Evolutionary conservation across 2,113 vertebrate species (phyloP).

Genomic region (Choloepus hoffmanni): DNA sequence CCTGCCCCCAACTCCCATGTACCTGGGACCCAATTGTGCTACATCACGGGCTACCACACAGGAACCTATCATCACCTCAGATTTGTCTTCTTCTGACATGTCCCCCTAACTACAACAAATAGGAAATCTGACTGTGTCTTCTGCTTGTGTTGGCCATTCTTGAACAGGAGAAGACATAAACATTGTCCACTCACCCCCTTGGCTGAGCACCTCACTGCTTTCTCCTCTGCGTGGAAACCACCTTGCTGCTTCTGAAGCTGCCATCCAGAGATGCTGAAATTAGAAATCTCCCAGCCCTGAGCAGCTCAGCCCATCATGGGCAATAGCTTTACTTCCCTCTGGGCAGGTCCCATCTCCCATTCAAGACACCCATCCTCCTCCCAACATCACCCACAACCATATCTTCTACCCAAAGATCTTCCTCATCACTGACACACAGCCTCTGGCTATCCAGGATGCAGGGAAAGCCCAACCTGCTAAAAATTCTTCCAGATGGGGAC

Average conservation of each 20-base stretch:
- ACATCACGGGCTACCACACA: not conserved
- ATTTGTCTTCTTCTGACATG: not conserved
- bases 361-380: not conserved
- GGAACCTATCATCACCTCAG: not conserved
- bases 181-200: slow-evolving; percentile 40
- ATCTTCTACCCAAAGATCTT: not conserved
- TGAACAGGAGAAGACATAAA: slow-evolving; percentile 54
- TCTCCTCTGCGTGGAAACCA: slow-evolving; percentile 53
- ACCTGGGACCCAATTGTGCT: not conserved
- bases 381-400: not conserved
- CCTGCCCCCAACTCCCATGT: not conserved
- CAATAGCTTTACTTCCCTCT: not conserved
- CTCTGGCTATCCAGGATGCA: not conserved
- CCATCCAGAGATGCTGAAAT: slow-evolving; percentile 30
- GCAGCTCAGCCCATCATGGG: not conserved
- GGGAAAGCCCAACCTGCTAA: not conserved
- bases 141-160: not conserved
- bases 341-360: not conserved
- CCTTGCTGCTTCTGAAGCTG: slow-evolving; percentile 43
- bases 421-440: not conserved
- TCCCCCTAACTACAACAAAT: not conserved
- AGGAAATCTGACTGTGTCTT: not conserved
- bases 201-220: slow-evolving; percentile 28
- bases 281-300: not conserved
- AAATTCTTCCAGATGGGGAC: slow-evolving; percentile 15